Evolutionary conservation across 2,888 invertebrate species (phyloP), one percentile per base, ranked within the genome.

Genomic region (Deilephila porcellus): DNA sequence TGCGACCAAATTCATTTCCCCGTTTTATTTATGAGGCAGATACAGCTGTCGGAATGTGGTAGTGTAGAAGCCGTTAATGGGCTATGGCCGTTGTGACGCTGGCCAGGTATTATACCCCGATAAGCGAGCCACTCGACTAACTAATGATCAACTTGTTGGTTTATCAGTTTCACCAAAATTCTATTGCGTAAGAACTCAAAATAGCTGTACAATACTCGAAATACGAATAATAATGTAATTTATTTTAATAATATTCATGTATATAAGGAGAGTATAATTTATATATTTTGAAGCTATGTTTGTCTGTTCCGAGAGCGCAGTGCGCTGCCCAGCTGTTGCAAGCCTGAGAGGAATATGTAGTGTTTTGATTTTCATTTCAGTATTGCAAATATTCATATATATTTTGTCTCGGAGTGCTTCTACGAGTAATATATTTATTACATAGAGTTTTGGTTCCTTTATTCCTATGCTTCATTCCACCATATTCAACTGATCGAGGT

Each of bases 11-110:
- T 34, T 67, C n/a, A 64, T 45, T 73, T 59, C 25, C 72, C 59
- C 20, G 8, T 5, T 56, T 37, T 72, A 20, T 71, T 56, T 63
- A 67, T 45, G 67, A 67, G 72, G 72, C 45, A 64, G 60, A 37
- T 60, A 37, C 63, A 56, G 60, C 25, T 60, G n/a, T 70, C 29
- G 74, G 72, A 74, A 74, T 74, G 71, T 56, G 62, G 60, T 72
- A 71, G 29, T 67, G 60, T 72, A 53, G 71, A 74, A 81, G 74
- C 76, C 77, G 78, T 81, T 88, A 89, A 88, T 86, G 84, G 85
- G 83, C 87, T 86, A 82, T 83, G 84, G 78, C 78, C 83, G 83
- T 85, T 87, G 84, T 81, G 79, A 82, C 77, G 81, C 79, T 75
- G 80, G 77, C 79, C 80, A 82, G 82, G 81, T 82, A 83, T 80